Conservation (phyloP, 2,113 vertebrate genomes). For the Corythornis madagascariensis region DNA sequence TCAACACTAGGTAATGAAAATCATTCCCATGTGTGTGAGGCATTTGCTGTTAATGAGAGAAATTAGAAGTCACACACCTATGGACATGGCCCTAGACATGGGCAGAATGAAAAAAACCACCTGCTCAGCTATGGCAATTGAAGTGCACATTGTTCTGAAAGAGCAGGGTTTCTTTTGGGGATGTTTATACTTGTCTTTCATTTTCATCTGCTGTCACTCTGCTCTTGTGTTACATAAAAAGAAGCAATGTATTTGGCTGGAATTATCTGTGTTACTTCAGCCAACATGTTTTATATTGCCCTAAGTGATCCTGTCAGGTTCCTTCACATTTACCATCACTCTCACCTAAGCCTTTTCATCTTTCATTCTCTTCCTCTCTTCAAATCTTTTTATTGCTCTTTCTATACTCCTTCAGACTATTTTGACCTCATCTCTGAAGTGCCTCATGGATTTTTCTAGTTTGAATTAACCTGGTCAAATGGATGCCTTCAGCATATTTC, state of each 20-base stretch:
- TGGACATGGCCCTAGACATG: fast-evolving
- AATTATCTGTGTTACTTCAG: constrained; percentile 2
- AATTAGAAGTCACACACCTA: neutral
- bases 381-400: neutral
- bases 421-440: neutral
- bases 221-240: neutral
- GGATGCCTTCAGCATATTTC: constrained; percentile 11
- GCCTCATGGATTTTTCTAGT: neutral
- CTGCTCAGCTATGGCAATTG: neutral
- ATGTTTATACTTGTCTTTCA: neutral
- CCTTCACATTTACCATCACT: neutral
- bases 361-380: neutral
- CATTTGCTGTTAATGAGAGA: neutral
- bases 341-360: neutral
- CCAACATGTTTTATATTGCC: neutral
- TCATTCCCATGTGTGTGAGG: neutral
- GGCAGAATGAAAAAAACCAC: neutral
- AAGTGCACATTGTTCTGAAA: neutral
- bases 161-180: neutral
- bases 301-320: neutral
- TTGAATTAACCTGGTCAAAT: constrained; percentile 28
- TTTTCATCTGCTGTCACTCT: neutral
- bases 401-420: neutral
- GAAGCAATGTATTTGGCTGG: neutral
- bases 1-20: neutral